Percentiles rank a stretch among this genome's conserved stretches.
phyloP scores from a whole-genome alignment of 2,797 vertebrate genomes.

The Emys orbicularis region DNA sequence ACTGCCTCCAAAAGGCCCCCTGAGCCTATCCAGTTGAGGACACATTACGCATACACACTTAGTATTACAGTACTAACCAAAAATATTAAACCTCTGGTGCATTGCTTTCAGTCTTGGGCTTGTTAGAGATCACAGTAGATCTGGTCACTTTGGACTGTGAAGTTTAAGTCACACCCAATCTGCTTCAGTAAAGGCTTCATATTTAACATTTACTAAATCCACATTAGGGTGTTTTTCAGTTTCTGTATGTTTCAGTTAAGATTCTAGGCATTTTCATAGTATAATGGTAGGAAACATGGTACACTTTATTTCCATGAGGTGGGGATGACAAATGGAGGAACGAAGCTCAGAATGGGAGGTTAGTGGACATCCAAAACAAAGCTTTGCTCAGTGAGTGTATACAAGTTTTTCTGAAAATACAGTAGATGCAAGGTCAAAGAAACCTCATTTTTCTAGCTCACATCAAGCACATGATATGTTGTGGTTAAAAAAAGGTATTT shows the following conservation, averaged over 20 bases:
- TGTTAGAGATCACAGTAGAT: background rate
- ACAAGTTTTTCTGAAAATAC: background rate
- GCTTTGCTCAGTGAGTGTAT: accelerated
- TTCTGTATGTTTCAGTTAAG: background rate
- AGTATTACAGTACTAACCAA: background rate
- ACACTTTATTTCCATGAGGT: background rate
- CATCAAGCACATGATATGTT: background rate
- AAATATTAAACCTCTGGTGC: background rate
- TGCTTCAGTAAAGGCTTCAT: background rate
- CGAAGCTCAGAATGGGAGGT: background rate
- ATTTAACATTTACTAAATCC: background rate
- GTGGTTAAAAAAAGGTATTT: background rate
- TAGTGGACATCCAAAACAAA: background rate
- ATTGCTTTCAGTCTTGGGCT: background rate
- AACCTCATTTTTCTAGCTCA: background rate
- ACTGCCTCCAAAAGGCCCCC: background rate
- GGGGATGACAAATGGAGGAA: background rate
- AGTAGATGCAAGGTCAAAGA: background rate
- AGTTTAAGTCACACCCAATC: background rate
- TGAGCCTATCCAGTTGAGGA: background rate
- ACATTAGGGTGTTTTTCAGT: background rate
- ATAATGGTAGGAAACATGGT: background rate
- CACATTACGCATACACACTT: background rate
- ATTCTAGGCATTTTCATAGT: background rate
- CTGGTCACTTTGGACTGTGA: background rate